These are phyloP conservation scores for Tetraneura akinire DNA, from an alignment of 1,140 invertebrate species.

Conservation along the genomic window DNA sequence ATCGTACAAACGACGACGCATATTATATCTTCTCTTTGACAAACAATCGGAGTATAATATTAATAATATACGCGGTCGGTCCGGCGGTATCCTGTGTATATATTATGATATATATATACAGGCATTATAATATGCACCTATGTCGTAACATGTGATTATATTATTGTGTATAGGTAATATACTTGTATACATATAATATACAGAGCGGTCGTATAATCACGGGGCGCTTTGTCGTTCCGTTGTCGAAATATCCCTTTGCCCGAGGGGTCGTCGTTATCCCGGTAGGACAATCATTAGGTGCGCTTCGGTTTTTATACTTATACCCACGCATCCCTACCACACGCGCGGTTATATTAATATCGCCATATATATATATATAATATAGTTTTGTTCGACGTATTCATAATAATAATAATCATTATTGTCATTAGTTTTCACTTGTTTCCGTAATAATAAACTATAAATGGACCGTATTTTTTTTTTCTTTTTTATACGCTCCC, in stretches of 20 bases:
- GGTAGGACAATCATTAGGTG: neutral
- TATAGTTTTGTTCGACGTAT: constrained; percentile 11
- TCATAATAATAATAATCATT: too few species aligned
- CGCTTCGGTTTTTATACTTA: neutral
- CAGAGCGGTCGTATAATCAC: neutral
- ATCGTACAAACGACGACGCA: too few species aligned
- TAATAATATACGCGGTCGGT: neutral
- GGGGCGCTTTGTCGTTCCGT: neutral
- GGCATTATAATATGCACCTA: too few species aligned
- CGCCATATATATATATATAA: too few species aligned
- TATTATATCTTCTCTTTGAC: neutral
- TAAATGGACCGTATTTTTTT: neutral
- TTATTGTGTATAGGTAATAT: too few species aligned
- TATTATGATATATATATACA: too few species aligned
- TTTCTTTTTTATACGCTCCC: neutral
- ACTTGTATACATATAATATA: too few species aligned
- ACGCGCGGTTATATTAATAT: too few species aligned
- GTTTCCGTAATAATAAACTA: constrained; percentile 22
- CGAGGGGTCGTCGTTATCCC: neutral
- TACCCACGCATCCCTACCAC: neutral
- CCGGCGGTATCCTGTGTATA: too few species aligned
- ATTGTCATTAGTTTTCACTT: constrained; percentile 31
- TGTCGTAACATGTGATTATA: too few species aligned
- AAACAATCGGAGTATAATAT: constrained; percentile 10
- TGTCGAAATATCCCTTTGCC: too few species aligned